phyloP scores from a whole-genome alignment of 1,140 invertebrate genomes.

The Radopholus similis region DNA sequence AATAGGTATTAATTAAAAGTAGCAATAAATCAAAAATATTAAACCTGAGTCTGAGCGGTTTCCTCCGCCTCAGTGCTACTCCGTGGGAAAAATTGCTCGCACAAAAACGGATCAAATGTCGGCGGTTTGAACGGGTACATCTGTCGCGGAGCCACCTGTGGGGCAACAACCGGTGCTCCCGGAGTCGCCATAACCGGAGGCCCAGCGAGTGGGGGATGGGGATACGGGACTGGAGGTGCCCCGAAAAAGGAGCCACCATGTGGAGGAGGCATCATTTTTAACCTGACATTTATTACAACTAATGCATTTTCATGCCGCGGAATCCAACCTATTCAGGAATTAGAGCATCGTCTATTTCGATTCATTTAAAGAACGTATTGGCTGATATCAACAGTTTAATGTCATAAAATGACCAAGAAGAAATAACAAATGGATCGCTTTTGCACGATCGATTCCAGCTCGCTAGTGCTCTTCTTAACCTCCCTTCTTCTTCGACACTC shows the following conservation, averaged over 20 bases:
- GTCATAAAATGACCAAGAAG: not conserved
- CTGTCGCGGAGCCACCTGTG: not conserved
- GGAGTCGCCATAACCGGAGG: constrained; percentile 3
- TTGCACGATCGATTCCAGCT: not conserved
- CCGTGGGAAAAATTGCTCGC: constrained; percentile 35
- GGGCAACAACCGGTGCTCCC: not conserved
- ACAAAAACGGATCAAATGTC: constrained; percentile 40
- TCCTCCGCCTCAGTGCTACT: constrained; percentile 33
- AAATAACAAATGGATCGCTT: no score
- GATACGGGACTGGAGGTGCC: constrained; percentile 5
- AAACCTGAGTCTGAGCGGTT: constrained; percentile 28
- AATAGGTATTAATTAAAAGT: constrained; percentile 3
- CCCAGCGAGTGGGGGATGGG: constrained; percentile 1
- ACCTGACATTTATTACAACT: no score
- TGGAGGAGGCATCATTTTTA: no score
- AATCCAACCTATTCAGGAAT: no score
- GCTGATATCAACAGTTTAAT: not conserved
- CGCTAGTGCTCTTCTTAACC: constrained; percentile 32
- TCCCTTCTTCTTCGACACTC: constrained; percentile 55
- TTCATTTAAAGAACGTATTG: not conserved
- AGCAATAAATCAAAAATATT: not conserved
- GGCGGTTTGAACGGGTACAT: constrained; percentile 30
- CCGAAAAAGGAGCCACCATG: constrained; percentile 10
- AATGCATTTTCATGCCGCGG: no score
- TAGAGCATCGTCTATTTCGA: not conserved